Base-by-base conservation (phyloP, 2,113 vertebrate genomes). In the Parus major region DNA sequence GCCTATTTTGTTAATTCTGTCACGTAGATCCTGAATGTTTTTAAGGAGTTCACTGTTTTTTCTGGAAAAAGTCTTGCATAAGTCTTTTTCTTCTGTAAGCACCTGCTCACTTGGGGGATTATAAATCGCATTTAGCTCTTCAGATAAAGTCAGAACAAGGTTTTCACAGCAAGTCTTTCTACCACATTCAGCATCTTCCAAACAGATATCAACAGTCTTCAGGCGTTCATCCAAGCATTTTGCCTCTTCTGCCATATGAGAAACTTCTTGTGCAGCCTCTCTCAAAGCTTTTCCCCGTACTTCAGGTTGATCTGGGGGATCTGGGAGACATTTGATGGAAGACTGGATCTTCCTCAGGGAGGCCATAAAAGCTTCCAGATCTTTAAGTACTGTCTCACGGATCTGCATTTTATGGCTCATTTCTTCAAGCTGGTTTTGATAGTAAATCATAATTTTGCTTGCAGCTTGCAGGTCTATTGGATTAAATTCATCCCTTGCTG, bases 331-430 rank as follows among this genome's bases (percentile, higher is more conserved):
- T 9, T 94, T 96, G 53, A 97, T 82, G 61, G 98, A 97, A 53
- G 97, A 96, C 17, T 98, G 97, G 39, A 98, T 88, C 5, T 96
- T 98, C 68, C 96, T 98, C 82, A 99, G 79, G 1, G 98, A 98
- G 94, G 98, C 97, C 78, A 99, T 96, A 92, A 99, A 99, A 25
- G 92, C 96, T 71, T 99, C 98, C 21, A 99, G 96, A 64, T 98
- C 98, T 13, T 97, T 97, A 35, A 99, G 97, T 3, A 98, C 97
- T 0, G 97, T 98, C 80, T 98, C 97, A 0, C 97, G 97, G 66
- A 97, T 98, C 55, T 97, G 98, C 63, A 98, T 97, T 94, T 98
- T 98, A 87, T 96, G 97, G 29, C 95, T 94, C 59, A 98, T 97
- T 61, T 98, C 98, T 88, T 99, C 98, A 28, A 99, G 97, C 14